Conservation (phyloP, 2,888 invertebrate species). For the Timandra comae region DNA sequence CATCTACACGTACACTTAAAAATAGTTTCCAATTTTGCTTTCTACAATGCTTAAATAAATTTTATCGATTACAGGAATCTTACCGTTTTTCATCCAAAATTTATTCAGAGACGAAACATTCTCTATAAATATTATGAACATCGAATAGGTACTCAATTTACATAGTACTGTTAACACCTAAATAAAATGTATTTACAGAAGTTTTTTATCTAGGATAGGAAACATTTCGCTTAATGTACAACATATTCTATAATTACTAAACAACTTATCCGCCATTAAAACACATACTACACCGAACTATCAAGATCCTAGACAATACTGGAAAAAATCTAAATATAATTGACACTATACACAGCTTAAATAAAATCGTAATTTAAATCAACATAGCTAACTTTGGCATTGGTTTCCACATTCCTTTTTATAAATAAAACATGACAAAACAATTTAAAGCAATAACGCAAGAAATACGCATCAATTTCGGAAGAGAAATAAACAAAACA, state of each 20-base stretch:
- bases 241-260: slow-evolving; percentile 63
- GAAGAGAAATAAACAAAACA: slow-evolving; percentile 46
- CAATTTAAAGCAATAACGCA: slow-evolving; percentile 61
- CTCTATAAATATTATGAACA: slow-evolving; percentile 69
- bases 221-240: slow-evolving; percentile 70
- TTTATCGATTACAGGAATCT: slow-evolving; percentile 73
- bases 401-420: slow-evolving; percentile 64
- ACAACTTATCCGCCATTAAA: slow-evolving; percentile 53
- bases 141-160: slow-evolving; percentile 72
- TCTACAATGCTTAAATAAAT: slow-evolving; percentile 59
- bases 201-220: slow-evolving; percentile 71
- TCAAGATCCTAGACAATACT: slow-evolving; percentile 71
- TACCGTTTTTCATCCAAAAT: slow-evolving; percentile 61
- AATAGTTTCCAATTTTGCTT: slow-evolving; percentile 63
- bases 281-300: slow-evolving; percentile 65
- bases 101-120: slow-evolving; percentile 39
- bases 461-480: slow-evolving; percentile 41
- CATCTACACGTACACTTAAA: slow-evolving; percentile 50
- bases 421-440: slow-evolving; percentile 70
- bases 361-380: slow-evolving; percentile 66
- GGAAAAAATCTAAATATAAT: slow-evolving; percentile 65
- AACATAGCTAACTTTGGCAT: slow-evolving; percentile 77
- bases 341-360: slow-evolving; percentile 76
- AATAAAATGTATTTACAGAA: slow-evolving; percentile 57
- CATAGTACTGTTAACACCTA: slow-evolving; percentile 52